phyloP scores from a whole-genome alignment of 2,888 invertebrate genomes.

The Hyalella azteca region DNA sequence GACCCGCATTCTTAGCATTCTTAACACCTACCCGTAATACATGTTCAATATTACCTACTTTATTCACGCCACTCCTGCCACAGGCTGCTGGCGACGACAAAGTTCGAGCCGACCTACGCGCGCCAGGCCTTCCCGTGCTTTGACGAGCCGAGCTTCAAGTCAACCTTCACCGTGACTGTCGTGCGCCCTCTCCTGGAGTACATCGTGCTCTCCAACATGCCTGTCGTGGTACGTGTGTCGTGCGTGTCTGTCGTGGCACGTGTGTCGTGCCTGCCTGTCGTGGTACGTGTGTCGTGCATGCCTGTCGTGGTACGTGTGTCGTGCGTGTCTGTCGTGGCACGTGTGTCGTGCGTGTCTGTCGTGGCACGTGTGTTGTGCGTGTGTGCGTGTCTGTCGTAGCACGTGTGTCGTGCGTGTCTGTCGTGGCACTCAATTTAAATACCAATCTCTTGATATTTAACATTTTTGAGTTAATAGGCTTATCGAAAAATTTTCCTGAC shows the following conservation, averaged over 20 bases:
- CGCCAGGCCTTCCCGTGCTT: conserved; percentile 93
- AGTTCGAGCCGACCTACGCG: conserved; percentile 94
- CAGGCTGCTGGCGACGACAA: conserved; percentile 78
- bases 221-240: conserved; percentile 68
- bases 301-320: too few species aligned
- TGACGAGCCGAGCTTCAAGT: conserved; percentile 91
- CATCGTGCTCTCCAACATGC: conserved; percentile 87
- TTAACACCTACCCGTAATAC: too few species aligned
- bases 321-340: too few species aligned
- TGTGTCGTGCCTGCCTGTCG: not conserved
- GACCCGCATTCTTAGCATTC: too few species aligned
- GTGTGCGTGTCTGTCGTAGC: not conserved
- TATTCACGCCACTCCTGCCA: not conserved
- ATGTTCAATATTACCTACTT: too few species aligned
- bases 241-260: not conserved
- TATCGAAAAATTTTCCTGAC: not conserved
- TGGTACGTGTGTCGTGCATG: too few species aligned
- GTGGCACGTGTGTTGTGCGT: conserved; percentile 65
- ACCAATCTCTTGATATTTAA: too few species aligned
- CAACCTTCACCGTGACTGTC: conserved; percentile 79
- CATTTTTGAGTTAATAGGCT: too few species aligned
- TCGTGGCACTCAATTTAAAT: too few species aligned
- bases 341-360: conserved; percentile 84
- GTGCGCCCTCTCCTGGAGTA: conserved; percentile 74
- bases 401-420: not conserved